Conservation (phyloP, 2,113 vertebrate genomes). For the Gymnobelideus leadbeateri region DNA sequence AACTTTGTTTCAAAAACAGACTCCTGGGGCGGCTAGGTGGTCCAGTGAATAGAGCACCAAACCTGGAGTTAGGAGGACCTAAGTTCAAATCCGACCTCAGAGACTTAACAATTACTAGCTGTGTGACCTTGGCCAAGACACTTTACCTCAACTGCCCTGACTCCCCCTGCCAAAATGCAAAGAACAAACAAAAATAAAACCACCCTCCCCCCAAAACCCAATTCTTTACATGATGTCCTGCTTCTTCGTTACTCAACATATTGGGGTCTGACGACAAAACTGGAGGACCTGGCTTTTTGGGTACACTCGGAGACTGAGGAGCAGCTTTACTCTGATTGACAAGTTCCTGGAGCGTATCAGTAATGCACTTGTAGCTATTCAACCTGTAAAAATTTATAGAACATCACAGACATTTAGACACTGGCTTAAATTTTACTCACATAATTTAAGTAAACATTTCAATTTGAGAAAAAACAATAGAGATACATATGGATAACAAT, state of each 20-base stretch:
- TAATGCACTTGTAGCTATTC: constrained; percentile 96
- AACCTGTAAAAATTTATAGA: constrained; percentile 84
- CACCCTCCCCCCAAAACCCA: too few species aligned
- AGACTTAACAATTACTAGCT: too few species aligned
- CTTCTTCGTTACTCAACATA: constrained; percentile 99
- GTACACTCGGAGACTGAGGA: constrained; percentile 98
- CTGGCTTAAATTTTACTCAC: background rate
- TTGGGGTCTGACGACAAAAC: constrained; percentile 97
- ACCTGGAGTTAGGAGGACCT: too few species aligned
- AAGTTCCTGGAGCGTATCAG: constrained; percentile 97
- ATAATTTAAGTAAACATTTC: constrained; percentile 44
- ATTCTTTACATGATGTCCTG: constrained; percentile 94
- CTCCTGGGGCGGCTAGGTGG: constrained; percentile 55
- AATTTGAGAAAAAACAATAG: constrained; percentile 10
- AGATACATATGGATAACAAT: background rate
- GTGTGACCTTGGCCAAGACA: too few species aligned
- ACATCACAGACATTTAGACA: constrained; percentile 39
- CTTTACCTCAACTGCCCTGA: too few species aligned
- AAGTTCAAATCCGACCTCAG: too few species aligned
- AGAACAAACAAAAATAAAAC: too few species aligned
- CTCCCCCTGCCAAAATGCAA: too few species aligned
- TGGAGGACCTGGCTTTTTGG: constrained; percentile 97
- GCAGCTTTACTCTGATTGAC: constrained; percentile 98
- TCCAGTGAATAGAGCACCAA: too few species aligned
- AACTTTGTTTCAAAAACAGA: background rate